phyloP scores from a whole-genome alignment of 1,140 invertebrate genomes.

The Saccostrea cuccullata region DNA sequence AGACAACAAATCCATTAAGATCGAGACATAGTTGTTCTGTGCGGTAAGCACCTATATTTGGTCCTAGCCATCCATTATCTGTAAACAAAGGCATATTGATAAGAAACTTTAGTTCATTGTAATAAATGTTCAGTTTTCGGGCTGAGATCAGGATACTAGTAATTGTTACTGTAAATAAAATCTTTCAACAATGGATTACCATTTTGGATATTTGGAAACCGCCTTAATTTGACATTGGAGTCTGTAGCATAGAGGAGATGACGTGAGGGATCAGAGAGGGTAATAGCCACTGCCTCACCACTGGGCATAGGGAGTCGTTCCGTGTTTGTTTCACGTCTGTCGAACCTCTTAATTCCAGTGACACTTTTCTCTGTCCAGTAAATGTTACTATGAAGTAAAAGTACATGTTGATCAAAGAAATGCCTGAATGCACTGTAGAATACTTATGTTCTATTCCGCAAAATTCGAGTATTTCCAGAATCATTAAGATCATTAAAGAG shows the following conservation, averaged over 20 bases:
- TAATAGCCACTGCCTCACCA: background rate
- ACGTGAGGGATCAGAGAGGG: background rate
- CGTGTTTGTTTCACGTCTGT: background rate
- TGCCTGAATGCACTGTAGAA: background rate
- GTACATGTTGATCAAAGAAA: background rate
- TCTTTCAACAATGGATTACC: background rate
- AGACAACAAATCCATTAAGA: background rate
- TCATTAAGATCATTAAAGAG: background rate
- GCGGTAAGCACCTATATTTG: too few relatives aligned
- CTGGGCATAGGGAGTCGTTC: background rate
- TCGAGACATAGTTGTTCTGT: too few relatives aligned
- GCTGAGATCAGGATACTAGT: background rate
- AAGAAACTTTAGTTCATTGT: too few relatives aligned
- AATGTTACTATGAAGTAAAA: background rate
- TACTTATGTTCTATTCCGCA: background rate
- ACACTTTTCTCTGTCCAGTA: constrained; percentile 4
- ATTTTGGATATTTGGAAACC: background rate
- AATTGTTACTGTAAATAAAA: background rate
- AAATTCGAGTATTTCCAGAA: background rate
- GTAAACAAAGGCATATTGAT: too few relatives aligned
- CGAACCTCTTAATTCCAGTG: background rate
- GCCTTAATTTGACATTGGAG: background rate
- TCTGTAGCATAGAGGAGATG: background rate
- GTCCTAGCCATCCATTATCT: too few relatives aligned
- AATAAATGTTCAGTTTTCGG: too few relatives aligned